These are phyloP conservation scores for Dallia pectoralis DNA, from an alignment of 2,797 vertebrate genomes.

Conservation along the genomic window DNA sequence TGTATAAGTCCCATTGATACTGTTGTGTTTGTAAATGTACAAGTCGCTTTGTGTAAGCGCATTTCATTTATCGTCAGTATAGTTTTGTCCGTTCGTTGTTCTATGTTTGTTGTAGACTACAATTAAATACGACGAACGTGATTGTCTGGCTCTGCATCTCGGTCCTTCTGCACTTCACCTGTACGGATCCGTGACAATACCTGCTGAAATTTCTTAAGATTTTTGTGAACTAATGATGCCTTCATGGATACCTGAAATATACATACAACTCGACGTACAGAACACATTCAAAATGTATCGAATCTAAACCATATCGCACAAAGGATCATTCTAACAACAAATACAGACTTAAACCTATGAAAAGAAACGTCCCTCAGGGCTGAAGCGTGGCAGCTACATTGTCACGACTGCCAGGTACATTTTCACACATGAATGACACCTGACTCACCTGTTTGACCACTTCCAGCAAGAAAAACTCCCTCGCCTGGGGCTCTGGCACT, in stretches of 20 bases:
- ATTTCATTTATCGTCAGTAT: too few species aligned
- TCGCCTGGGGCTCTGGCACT: slow-evolving; percentile 28
- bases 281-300: not conserved
- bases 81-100: too few species aligned
- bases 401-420: slow-evolving; percentile 55
- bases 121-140: too few species aligned
- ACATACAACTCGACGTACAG: not conserved
- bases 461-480: slow-evolving; percentile 47
- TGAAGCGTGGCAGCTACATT: slow-evolving; percentile 63
- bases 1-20: too few species aligned
- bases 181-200: too few species aligned
- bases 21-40: too few species aligned
- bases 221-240: not conserved
- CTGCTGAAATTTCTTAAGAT: not conserved
- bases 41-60: too few species aligned
- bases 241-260: not conserved
- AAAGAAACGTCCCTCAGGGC: slow-evolving; percentile 45
- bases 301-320: not conserved
- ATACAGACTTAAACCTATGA: not conserved
- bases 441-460: slow-evolving; percentile 72
- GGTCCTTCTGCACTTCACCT: too few species aligned
- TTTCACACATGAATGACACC: slow-evolving; percentile 61
- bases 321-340: not conserved
- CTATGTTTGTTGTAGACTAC: too few species aligned
- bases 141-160: too few species aligned